Percentiles rank a stretch among this genome's conserved stretches.
These are phyloP conservation scores for Sinodicranocentrus sp. DNA, from an alignment of 2,888 invertebrate species.

Conservation along the genomic window DNA sequence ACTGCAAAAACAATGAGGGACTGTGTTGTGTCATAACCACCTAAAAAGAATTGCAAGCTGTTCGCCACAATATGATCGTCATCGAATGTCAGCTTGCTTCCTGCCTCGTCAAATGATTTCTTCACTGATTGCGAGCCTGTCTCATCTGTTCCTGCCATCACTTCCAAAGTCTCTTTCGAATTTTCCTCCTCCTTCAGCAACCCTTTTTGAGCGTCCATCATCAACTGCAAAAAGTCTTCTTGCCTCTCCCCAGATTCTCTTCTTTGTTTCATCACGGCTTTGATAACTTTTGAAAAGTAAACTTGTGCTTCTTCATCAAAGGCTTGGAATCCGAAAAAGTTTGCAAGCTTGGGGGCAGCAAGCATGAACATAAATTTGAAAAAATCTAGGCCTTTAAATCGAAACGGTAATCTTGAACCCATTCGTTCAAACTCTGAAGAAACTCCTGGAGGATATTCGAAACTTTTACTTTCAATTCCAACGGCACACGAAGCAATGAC, in stretches of 20 bases:
- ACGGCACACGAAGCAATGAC: constrained; percentile 83
- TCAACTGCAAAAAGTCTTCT: constrained; percentile 82
- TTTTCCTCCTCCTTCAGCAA: constrained; percentile 71
- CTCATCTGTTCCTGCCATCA: constrained; percentile 37
- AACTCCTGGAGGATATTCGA: constrained; percentile 77
- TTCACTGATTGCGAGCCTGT: background rate
- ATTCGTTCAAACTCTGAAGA: constrained; percentile 80
- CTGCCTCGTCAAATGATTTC: background rate
- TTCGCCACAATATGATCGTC: constrained; percentile 81
- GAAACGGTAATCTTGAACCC: constrained; percentile 78
- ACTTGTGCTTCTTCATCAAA: constrained; percentile 77
- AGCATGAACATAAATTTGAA: constrained; percentile 78
- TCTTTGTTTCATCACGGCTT: constrained; percentile 80
- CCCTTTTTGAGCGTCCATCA: constrained; percentile 80
- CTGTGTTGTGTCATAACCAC: constrained; percentile 84
- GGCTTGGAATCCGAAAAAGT: constrained; percentile 77
- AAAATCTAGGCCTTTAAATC: constrained; percentile 76
- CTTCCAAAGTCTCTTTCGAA: constrained; percentile 28
- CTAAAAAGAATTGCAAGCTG: constrained; percentile 82
- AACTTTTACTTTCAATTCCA: constrained; percentile 83
- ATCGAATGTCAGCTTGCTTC: constrained; percentile 76
- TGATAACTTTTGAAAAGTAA: constrained; percentile 80
- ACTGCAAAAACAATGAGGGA: constrained; percentile 82
- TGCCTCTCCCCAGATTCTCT: constrained; percentile 79
- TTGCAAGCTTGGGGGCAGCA: constrained; percentile 78